Conservation (phyloP, 2,113 vertebrate species). For the Thamnaconus septentrionalis region DNA sequence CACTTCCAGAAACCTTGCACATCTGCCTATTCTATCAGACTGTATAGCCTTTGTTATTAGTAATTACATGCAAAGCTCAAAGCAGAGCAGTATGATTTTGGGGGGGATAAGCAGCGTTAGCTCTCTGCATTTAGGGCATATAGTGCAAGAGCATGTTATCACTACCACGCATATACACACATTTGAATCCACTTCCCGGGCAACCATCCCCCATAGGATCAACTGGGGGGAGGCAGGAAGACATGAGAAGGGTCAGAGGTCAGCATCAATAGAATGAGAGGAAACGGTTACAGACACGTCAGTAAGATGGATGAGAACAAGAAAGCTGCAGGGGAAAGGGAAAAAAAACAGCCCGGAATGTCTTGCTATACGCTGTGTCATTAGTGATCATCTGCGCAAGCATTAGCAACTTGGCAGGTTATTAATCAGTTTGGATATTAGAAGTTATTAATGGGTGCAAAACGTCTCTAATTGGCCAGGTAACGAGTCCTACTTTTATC, state of each 20-base stretch:
- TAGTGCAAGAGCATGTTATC: conserved; percentile 55
- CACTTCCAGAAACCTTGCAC: conserved; percentile 60
- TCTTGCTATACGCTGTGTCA: conserved; percentile 27
- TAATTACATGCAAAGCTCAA: conserved; percentile 84
- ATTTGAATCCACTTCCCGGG: conserved; percentile 97
- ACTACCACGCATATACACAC: conserved; percentile 89
- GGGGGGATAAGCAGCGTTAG: conserved; percentile 58
- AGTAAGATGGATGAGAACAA: conserved; percentile 38
- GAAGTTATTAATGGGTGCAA: conserved; percentile 34
- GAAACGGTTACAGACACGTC: conserved; percentile 56
- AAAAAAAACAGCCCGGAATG: conserved; percentile 30
- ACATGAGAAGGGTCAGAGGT: conserved; percentile 86
- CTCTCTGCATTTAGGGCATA: conserved; percentile 63
- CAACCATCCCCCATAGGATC: conserved; percentile 95
- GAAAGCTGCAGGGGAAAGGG: conserved; percentile 15
- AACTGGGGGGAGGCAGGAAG: conserved; percentile 90
- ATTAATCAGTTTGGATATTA: conserved; percentile 46
- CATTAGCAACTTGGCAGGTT: conserved; percentile 33
- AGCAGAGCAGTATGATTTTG: conserved; percentile 31
- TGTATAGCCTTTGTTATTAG: conserved; percentile 23
- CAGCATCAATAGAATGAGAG: conserved; percentile 52
- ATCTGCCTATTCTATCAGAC: conserved; percentile 72
- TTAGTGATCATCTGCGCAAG: conserved; percentile 28
- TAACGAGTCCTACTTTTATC: conserved; percentile 23
- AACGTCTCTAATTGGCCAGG: conserved; percentile 39